A percentile compares a stretch with the other conserved stretches of the same genome.
phyloP scores from a whole-genome alignment of 2,113 vertebrate genomes.

The Xerus inauris region DNA sequence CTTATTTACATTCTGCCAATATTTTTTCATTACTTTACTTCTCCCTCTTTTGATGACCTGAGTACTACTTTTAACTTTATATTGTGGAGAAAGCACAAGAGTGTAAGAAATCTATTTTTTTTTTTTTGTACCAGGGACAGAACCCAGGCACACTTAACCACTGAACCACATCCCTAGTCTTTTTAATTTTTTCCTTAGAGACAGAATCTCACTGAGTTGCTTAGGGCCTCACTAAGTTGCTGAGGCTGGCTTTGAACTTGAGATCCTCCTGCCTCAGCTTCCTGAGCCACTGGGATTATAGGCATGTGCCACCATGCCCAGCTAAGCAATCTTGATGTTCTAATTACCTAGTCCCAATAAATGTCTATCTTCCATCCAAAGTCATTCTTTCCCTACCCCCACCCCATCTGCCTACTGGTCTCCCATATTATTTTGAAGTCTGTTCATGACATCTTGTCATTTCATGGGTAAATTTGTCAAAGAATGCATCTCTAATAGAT shows the following conservation, averaged over 20 bases:
- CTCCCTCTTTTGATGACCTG: background rate
- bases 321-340: background rate
- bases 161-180: too few species aligned
- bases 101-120: background rate
- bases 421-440: background rate
- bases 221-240: too few species aligned
- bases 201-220: too few species aligned
- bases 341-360: background rate
- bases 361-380: background rate
- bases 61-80: background rate
- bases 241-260: too few species aligned
- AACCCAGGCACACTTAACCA: too few species aligned
- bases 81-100: background rate
- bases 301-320: too few species aligned
- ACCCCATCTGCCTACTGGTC: background rate
- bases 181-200: too few species aligned
- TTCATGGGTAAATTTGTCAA: background rate
- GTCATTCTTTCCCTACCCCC: background rate
- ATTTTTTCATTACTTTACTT: background rate
- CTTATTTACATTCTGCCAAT: background rate
- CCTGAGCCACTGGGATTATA: too few species aligned
- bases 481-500: background rate
- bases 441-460: background rate
- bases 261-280: too few species aligned
- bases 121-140: too few species aligned